Conservation (phyloP, 1,140 invertebrate genomes). For the Caerostris extrusa region DNA sequence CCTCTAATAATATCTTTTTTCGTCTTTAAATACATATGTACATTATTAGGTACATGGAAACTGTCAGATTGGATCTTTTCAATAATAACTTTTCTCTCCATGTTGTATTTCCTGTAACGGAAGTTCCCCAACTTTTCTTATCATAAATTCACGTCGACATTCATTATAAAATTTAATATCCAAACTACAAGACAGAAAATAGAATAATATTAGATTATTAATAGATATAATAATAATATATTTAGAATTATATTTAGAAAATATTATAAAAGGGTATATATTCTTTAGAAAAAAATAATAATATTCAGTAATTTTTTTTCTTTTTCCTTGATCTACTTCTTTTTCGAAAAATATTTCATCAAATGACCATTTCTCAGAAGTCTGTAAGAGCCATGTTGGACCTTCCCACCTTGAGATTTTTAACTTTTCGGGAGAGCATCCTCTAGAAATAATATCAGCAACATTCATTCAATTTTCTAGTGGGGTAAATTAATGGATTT, state of each 20-base stretch:
- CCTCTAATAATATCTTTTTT: no score
- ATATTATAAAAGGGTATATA: not conserved
- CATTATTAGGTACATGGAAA: no score
- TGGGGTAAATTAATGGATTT: not conserved
- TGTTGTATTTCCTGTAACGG: no score
- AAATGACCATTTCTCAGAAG: constrained; percentile 27
- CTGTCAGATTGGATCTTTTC: no score
- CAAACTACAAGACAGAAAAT: not conserved
- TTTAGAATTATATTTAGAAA: constrained; percentile 2
- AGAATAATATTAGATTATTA: no score
- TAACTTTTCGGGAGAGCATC: not conserved
- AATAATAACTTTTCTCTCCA: no score
- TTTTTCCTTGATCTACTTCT: not conserved
- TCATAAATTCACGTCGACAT: no score
- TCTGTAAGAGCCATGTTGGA: not conserved
- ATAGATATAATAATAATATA: no score
- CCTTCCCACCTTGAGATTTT: constrained; percentile 37
- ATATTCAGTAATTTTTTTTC: not conserved
- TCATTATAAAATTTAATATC: not conserved
- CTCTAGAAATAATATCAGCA: constrained; percentile 42
- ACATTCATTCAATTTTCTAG: constrained; percentile 1
- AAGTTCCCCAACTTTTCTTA: no score
- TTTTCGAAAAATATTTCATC: not conserved
- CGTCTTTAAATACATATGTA: no score
- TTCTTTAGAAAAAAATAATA: not conserved